phyloP scores from a whole-genome alignment of 2,888 invertebrate species.

The Euspilapteryx auroguttella region DNA sequence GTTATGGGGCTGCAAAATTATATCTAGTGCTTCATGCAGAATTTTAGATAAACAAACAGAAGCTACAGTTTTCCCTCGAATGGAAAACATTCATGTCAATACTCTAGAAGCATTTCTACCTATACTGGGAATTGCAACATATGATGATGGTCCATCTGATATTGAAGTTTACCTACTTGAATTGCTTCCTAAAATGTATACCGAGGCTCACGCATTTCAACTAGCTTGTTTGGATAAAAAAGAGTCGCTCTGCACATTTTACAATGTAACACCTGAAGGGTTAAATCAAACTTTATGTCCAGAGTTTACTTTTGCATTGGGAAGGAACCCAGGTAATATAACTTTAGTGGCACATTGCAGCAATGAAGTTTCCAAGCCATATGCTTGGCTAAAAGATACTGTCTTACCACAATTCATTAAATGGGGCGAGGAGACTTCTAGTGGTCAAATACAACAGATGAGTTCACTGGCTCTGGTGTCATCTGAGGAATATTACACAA shows the following conservation, averaged over 20 bases:
- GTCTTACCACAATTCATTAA: slow-evolving; percentile 64
- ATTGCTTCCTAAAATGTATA: slow-evolving; percentile 34
- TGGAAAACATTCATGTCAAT: no score
- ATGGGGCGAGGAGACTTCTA: slow-evolving; percentile 56
- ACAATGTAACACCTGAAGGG: slow-evolving; percentile 35
- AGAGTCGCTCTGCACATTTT: slow-evolving; percentile 32
- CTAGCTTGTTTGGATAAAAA: slow-evolving; percentile 35
- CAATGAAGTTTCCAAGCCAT: slow-evolving; percentile 19
- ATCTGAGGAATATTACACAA: slow-evolving; percentile 67
- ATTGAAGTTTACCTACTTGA: slow-evolving; percentile 26
- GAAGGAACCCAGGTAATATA: no score
- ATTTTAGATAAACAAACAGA: no score
- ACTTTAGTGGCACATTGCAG: no score
- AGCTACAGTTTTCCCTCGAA: no score
- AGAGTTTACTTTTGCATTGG: slow-evolving; percentile 50
- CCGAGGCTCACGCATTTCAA: slow-evolving; percentile 26
- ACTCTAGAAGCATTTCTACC: no score
- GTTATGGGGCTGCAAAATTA: slow-evolving; percentile 57
- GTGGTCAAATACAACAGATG: slow-evolving; percentile 11
- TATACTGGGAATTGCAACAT: no score
- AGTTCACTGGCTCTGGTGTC: slow-evolving; percentile 69
- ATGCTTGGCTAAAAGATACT: slow-evolving; percentile 56
- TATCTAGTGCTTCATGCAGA: slow-evolving; percentile 10
- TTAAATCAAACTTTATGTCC: slow-evolving; percentile 37
- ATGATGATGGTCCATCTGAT: no score